Conservation (phyloP, 2,113 vertebrate species). For the Bothrops jararaca region DNA sequence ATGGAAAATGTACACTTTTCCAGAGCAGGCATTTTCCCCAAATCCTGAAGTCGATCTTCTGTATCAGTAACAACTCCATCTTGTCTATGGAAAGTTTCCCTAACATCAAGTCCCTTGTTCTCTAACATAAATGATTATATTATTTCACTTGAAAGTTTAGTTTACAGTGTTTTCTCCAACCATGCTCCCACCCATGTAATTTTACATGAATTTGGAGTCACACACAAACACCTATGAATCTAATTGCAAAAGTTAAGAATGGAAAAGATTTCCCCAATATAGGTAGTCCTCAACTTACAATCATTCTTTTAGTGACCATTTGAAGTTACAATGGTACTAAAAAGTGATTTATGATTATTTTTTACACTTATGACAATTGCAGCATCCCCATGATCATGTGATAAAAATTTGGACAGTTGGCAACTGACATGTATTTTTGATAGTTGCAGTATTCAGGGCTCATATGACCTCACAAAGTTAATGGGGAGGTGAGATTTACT, state of each 20-base stretch:
- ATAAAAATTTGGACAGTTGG: not conserved
- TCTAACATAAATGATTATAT: not conserved
- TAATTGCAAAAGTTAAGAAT: not conserved
- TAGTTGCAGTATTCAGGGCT: not conserved
- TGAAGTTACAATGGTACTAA: not conserved
- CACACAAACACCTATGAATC: not conserved
- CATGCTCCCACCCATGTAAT: not conserved
- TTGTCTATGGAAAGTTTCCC: not conserved
- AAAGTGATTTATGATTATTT: not conserved
- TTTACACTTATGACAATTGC: not conserved
- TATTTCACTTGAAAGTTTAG: slow-evolving; percentile 25
- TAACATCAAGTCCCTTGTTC: not conserved
- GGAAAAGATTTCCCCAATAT: not conserved
- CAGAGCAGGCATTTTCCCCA: not conserved
- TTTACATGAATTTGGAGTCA: not conserved
- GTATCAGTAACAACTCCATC: not conserved
- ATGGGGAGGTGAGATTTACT: no score
- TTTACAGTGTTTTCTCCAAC: slow-evolving; percentile 15
- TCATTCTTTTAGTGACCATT: not conserved
- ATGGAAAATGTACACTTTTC: not conserved
- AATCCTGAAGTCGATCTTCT: not conserved
- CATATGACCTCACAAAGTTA: not conserved
- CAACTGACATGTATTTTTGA: not conserved
- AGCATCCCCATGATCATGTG: not conserved
- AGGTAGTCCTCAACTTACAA: not conserved